phyloP scores from a whole-genome alignment of 2,888 invertebrate genomes.

The Dasysyrphus albostriatus region DNA sequence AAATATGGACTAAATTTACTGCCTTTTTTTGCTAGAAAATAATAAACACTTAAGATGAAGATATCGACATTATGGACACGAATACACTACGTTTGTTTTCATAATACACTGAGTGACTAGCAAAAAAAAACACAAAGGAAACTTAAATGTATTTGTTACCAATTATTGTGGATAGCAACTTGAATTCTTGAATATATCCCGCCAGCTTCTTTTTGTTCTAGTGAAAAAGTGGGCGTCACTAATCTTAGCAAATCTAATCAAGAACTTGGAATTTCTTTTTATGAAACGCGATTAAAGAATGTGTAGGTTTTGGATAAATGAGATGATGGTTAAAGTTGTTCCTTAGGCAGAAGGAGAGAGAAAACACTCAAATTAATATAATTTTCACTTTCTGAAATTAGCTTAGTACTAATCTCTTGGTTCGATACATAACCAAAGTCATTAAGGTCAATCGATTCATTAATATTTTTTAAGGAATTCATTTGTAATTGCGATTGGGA shows the following conservation, averaged over 20 bases:
- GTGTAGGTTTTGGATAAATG: neutral
- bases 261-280: neutral
- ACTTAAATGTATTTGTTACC: conserved; percentile 14
- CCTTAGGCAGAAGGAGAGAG: no score
- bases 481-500: no score
- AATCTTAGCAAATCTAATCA: conserved; percentile 2
- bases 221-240: conserved; percentile 1
- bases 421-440: no score
- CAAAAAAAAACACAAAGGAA: conserved; percentile 4
- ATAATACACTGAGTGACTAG: conserved; percentile 10
- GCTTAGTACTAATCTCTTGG: no score
- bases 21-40: conserved; percentile 22
- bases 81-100: conserved; percentile 27
- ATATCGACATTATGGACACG: conserved; percentile 31
- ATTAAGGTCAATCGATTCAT: no score
- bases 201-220: neutral
- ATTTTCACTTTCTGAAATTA: no score
- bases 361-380: no score
- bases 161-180: conserved; percentile 4
- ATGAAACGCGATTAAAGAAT: neutral
- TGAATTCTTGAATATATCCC: neutral
- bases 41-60: conserved; percentile 44
- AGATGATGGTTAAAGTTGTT: no score
- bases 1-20: conserved; percentile 18
- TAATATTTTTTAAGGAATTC: no score